phyloP scores from a whole-genome alignment of 2,113 vertebrate genomes.

The Diglossa brunneiventris region DNA sequence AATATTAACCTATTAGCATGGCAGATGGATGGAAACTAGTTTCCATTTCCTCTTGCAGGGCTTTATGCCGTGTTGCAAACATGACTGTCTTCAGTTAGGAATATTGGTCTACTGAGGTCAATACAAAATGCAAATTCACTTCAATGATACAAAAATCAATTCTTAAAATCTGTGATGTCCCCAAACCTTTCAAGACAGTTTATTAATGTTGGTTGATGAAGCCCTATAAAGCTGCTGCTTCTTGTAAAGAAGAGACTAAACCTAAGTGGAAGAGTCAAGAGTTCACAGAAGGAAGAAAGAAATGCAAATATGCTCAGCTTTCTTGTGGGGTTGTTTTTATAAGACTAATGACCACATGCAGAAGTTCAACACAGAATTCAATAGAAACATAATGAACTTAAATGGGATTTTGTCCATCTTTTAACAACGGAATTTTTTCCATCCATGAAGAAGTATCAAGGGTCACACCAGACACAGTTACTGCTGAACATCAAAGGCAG shows the following conservation, averaged over 20 bases:
- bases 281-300: background rate
- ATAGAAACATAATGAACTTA: background rate
- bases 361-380: background rate
- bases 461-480: background rate
- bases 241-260: background rate
- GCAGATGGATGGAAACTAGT: background rate
- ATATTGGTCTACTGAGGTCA: background rate
- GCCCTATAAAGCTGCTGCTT: background rate
- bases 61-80: background rate
- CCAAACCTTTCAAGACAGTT: background rate
- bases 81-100: background rate
- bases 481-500: constrained; percentile 23
- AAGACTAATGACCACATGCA: background rate
- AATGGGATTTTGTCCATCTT: background rate
- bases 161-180: background rate
- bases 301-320: background rate
- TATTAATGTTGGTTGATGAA: background rate
- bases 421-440: background rate
- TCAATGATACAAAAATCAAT: background rate
- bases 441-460: background rate
- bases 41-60: background rate
- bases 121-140: constrained; percentile 14
- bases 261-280: background rate
- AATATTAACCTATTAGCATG: background rate
- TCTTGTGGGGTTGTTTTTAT: background rate